Percentiles rank a stretch among this genome's conserved stretches.
Evolutionary conservation across 2,797 vertebrate species (phyloP).

Genomic region (Acanthurus leucopareius): DNA sequence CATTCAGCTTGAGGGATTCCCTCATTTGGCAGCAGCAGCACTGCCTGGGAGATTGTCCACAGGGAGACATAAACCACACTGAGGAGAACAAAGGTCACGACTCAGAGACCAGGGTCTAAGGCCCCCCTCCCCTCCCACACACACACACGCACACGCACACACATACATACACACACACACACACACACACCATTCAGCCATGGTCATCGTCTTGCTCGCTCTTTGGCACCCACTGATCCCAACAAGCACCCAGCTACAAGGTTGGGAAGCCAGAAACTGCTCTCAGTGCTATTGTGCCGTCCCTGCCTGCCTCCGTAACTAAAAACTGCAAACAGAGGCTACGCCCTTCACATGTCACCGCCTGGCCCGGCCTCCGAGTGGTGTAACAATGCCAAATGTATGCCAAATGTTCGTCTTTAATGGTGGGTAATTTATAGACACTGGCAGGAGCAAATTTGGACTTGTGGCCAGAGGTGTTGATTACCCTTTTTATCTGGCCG

Average conservation of each 20-base stretch:
- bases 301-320: conserved; percentile 37
- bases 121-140: conserved; percentile 25
- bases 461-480: conserved; percentile 73
- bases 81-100: conserved; percentile 82
- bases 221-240: conserved; percentile 71
- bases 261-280: conserved; percentile 35
- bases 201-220: conserved; percentile 53
- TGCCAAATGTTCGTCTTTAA: conserved; percentile 70
- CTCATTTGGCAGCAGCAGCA: conserved; percentile 47
- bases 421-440: conserved; percentile 69
- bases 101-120: conserved; percentile 78
- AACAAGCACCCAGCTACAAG: conserved; percentile 55
- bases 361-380: conserved; percentile 40
- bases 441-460: conserved; percentile 69
- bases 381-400: conserved; percentile 59
- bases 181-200: conserved; percentile 61
- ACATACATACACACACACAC: conserved; percentile 12
- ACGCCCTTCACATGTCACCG: conserved; percentile 46
- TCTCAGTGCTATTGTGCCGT: conserved; percentile 2
- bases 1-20: conserved; percentile 49
- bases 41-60: conserved; percentile 66
- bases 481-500: conserved; percentile 74
- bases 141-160: background rate
- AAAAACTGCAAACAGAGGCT: conserved; percentile 18
- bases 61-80: conserved; percentile 71